Percentiles rank a stretch among this genome's conserved stretches.
phyloP scores from a whole-genome alignment of 2,888 invertebrate species.

The Gerris lacustris region DNA sequence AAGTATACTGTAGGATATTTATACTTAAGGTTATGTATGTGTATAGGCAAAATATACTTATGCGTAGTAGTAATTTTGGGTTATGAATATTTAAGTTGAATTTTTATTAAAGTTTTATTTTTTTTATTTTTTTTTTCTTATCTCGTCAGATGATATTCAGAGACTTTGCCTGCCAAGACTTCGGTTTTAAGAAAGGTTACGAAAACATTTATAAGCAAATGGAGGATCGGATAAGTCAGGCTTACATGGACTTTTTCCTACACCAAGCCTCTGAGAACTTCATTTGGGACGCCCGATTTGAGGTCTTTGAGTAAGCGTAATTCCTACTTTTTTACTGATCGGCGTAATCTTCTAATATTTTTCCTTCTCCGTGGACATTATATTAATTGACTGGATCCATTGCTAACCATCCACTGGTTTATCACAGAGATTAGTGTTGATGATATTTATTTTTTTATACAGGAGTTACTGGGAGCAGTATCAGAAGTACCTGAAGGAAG shows the following conservation, averaged over 20 bases:
- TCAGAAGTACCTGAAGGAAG: neutral
- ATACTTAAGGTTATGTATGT: no score
- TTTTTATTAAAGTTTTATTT: no score
- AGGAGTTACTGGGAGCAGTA: neutral
- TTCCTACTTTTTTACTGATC: neutral
- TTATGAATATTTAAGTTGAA: no score
- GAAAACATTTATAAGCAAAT: neutral
- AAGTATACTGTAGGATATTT: no score
- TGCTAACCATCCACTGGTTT: no score
- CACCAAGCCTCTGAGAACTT: neutral
- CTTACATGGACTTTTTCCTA: neutral
- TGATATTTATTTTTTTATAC: neutral
- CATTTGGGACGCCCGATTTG: conserved; percentile 5
- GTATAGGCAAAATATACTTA: no score
- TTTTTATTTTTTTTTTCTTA: no score
- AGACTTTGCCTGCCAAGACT: neutral
- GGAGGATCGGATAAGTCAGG: neutral
- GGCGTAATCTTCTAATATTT: no score
- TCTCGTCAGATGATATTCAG: neutral
- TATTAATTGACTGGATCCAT: no score
- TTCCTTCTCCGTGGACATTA: no score
- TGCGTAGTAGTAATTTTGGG: no score
- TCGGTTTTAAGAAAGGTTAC: neutral
- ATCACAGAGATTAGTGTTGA: no score
- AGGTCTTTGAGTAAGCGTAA: neutral